These are phyloP conservation scores for Hydraecia micacea DNA, from an alignment of 2,888 invertebrate genomes.

Conservation along the genomic window DNA sequence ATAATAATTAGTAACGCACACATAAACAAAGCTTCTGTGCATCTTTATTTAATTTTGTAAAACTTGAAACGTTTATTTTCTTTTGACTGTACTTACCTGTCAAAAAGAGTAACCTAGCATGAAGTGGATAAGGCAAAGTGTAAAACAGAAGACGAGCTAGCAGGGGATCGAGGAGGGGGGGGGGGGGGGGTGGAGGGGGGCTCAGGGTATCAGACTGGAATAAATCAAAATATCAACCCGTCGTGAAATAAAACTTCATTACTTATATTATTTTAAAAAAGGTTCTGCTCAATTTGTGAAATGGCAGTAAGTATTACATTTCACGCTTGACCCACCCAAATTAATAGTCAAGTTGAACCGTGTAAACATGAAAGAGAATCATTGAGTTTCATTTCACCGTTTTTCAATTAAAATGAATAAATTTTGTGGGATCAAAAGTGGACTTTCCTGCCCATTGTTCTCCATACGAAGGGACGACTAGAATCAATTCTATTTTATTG, in stretches of 20 bases:
- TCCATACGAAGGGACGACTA: neutral
- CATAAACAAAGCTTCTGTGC: neutral
- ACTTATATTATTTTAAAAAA: neutral
- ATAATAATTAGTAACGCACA: no score
- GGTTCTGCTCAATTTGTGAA: neutral
- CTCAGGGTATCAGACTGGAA: no score
- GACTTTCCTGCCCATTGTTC: neutral
- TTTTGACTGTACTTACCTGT: no score
- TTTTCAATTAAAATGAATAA: neutral
- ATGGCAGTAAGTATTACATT: neutral
- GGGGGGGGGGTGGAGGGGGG: no score
- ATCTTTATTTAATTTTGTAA: no score
- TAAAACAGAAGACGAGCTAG: no score
- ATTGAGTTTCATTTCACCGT: neutral
- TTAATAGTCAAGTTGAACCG: constrained; percentile 10
- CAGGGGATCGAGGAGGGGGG: no score
- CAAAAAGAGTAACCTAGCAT: no score
- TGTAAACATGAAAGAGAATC: constrained; percentile 13
- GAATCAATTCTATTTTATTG: neutral
- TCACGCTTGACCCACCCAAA: constrained; percentile 23
- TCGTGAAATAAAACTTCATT: neutral
- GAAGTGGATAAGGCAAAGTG: no score
- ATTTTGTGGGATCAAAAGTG: neutral
- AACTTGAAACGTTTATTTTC: no score
- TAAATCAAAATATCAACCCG: neutral